Conservation (phyloP, 2,888 invertebrate species). For the Epinotia brunnichana region DNA sequence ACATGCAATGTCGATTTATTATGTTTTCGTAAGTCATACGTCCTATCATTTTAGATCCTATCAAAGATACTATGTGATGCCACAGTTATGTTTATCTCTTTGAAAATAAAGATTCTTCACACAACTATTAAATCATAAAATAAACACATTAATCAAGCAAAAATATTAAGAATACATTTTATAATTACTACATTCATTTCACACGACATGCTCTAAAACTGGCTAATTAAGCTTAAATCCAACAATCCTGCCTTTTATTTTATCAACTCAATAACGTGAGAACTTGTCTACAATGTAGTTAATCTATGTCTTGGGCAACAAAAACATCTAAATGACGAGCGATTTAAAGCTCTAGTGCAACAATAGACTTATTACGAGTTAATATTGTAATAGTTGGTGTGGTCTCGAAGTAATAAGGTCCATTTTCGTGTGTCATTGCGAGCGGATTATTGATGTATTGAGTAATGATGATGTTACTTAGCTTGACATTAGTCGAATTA, state of each 20-base stretch:
- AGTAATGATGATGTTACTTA: constrained; percentile 28
- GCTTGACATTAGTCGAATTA: constrained; percentile 5
- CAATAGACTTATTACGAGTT: constrained; percentile 29
- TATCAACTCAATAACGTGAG: constrained; percentile 34
- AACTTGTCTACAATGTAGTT: constrained; percentile 29
- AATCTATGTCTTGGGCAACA: constrained; percentile 38
- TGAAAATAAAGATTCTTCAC: not conserved
- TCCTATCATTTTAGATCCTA: too few relatives aligned
- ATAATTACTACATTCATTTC: constrained; percentile 19
- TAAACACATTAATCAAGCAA: not conserved
- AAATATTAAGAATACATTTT: constrained; percentile 3
- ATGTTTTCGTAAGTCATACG: too few relatives aligned
- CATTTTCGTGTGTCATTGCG: not conserved
- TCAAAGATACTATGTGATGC: not conserved
- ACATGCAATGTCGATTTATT: too few relatives aligned
- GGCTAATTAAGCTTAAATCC: constrained; percentile 22
- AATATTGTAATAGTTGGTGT: not conserved
- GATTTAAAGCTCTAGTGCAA: constrained; percentile 31
- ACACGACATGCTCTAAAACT: constrained; percentile 19
- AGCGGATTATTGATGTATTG: constrained; percentile 25
- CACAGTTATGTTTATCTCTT: not conserved
- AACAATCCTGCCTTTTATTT: constrained; percentile 14
- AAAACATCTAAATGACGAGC: constrained; percentile 32
- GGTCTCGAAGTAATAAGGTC: constrained; percentile 1
- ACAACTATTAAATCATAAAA: constrained; percentile 7